Conservation (phyloP, 2,113 vertebrate species). For the Uria lomvia region DNA sequence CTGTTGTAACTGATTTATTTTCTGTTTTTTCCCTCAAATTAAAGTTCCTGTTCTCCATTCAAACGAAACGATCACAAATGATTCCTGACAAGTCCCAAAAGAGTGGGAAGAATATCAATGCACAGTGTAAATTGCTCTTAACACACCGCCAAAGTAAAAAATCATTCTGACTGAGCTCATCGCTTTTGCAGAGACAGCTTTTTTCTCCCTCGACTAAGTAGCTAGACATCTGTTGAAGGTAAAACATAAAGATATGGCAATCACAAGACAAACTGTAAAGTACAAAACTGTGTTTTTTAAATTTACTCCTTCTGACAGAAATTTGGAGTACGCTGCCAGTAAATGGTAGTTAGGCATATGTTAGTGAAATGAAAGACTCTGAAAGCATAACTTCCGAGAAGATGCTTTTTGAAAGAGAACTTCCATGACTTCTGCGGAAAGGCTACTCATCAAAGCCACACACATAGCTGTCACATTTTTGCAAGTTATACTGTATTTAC, state of each 20-base stretch:
- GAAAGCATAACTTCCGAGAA: background rate
- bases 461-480: background rate
- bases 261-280: conserved; percentile 10
- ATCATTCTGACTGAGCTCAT: background rate
- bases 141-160: background rate
- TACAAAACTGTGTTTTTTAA: background rate
- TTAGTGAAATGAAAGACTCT: background rate
- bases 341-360: background rate
- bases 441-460: background rate
- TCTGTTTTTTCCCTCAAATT: background rate
- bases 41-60: background rate
- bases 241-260: conserved; percentile 16
- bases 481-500: background rate
- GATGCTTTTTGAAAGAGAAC: background rate
- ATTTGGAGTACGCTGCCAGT: background rate
- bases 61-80: background rate
- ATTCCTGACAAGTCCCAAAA: background rate
- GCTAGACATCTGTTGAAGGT: background rate
- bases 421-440: background rate
- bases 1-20: background rate
- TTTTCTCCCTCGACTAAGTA: background rate
- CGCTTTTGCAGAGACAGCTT: background rate
- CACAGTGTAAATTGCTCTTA: background rate
- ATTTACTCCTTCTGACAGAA: conserved; percentile 2
- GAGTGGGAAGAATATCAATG: background rate